A percentile compares a stretch with the other conserved stretches of the same genome.
Conservation (phyloP, 2,888 invertebrate species). For the Erebia ligea region DNA sequence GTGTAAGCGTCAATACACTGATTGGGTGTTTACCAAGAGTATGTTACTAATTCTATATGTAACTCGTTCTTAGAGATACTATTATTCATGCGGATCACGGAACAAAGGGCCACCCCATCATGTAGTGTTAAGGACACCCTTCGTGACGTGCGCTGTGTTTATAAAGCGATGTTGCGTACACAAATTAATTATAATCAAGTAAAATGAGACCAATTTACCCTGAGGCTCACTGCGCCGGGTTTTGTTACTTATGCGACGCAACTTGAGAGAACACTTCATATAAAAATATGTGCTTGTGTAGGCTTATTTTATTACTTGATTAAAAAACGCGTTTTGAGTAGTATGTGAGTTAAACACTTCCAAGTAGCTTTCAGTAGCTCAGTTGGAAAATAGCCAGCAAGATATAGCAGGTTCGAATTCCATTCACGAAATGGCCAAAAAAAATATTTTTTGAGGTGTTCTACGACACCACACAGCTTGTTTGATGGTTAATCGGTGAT, state of each 20-base stretch:
- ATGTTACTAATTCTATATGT: constrained; percentile 42
- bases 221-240: constrained; percentile 30
- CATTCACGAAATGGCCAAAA: too few species aligned
- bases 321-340: background rate
- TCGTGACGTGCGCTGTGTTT: constrained; percentile 30
- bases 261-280: constrained; percentile 20
- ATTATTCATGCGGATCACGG: constrained; percentile 47
- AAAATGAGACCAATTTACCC: constrained; percentile 44
- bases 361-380: too few species aligned
- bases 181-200: constrained; percentile 47
- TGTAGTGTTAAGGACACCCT: constrained; percentile 44
- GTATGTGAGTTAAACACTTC: background rate
- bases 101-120: constrained; percentile 39
- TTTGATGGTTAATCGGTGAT: too few species aligned
- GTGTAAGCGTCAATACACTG: constrained; percentile 53
- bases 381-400: too few species aligned
- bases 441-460: too few species aligned
- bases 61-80: constrained; percentile 35
- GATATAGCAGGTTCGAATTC: too few species aligned
- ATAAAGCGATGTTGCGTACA: constrained; percentile 38
- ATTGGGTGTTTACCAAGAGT: constrained; percentile 53
- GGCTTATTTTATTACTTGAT: background rate
- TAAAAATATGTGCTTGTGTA: background rate
- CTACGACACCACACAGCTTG: too few species aligned
- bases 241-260: constrained; percentile 35